Conservation (phyloP, 2,888 invertebrate genomes). For the Acanthosepion esculentum region DNA sequence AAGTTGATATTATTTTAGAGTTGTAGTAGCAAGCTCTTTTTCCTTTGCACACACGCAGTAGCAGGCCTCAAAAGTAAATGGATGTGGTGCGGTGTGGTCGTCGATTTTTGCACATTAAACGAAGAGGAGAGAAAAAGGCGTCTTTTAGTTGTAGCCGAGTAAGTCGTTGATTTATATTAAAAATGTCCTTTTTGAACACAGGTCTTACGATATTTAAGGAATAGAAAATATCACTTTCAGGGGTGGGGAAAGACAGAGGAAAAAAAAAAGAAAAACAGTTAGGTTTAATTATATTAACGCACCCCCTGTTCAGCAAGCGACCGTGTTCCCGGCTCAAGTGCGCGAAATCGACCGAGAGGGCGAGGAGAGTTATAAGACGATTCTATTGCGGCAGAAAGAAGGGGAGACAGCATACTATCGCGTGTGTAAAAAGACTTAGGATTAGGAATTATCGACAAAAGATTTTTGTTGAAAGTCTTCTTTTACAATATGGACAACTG, state of each 20-base stretch:
- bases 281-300: not conserved
- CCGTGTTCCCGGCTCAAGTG: not conserved
- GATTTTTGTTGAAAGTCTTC: too few relatives aligned
- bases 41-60: not conserved
- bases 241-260: too few relatives aligned
- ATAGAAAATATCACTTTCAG: too few relatives aligned
- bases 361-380: not conserved
- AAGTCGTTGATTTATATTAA: not conserved
- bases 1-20: not conserved
- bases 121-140: not conserved
- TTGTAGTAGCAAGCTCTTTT: not conserved
- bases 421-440: too few relatives aligned
- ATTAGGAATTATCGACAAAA: too few relatives aligned
- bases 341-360: not conserved
- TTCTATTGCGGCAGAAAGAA: too few relatives aligned
- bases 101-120: not conserved
- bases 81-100: not conserved
- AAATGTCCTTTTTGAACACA: not conserved
- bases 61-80: not conserved
- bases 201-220: not conserved
- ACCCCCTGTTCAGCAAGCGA: not conserved
- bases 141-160: too few relatives aligned
- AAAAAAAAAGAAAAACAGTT: not conserved
- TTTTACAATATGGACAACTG: too few relatives aligned
- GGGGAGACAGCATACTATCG: too few relatives aligned